Evolutionary conservation across 2,113 vertebrate species (phyloP).

Genomic region (Rhinogobius similis): DNA sequence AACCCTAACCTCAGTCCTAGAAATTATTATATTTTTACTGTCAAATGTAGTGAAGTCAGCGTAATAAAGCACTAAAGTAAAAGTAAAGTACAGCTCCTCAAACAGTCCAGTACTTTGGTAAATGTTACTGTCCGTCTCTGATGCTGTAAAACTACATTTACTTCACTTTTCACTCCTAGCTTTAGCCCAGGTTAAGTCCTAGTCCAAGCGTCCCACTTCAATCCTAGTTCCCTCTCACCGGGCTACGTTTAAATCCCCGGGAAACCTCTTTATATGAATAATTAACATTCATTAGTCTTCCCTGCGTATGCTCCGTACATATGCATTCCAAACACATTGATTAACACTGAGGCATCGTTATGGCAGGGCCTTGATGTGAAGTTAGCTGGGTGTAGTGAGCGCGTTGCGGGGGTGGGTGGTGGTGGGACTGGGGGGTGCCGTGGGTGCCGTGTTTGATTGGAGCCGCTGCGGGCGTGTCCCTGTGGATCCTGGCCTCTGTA

Average conservation of each 20-base stretch:
- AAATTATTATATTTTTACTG: no score
- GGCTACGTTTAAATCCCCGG: neutral
- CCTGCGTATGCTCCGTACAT: neutral
- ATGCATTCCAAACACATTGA: slow-evolving; percentile 1
- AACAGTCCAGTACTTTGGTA: no score
- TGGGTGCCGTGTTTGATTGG: slow-evolving; percentile 4
- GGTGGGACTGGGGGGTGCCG: neutral
- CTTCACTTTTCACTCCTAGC: neutral
- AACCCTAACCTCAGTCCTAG: no score
- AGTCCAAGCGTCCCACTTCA: neutral
- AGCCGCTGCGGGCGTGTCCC: slow-evolving; percentile 13
- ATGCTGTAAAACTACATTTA: no score
- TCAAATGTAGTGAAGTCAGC: no score
- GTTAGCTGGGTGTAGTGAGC: slow-evolving; percentile 1
- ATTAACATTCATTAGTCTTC: slow-evolving; percentile 4
- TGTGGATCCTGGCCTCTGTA: slow-evolving; percentile 82
- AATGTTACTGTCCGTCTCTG: no score
- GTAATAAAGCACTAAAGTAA: no score
- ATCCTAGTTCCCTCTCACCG: neutral
- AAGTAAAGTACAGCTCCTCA: no score
- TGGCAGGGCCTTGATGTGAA: slow-evolving; percentile 7
- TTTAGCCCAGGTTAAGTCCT: neutral
- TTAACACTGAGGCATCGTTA: slow-evolving; percentile 5
- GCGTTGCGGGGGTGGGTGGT: neutral
- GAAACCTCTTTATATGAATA: slow-evolving; percentile 8